These are phyloP conservation scores for Alviniconcha strummeri DNA, from an alignment of 2,888 invertebrate genomes.

Conservation along the genomic window DNA sequence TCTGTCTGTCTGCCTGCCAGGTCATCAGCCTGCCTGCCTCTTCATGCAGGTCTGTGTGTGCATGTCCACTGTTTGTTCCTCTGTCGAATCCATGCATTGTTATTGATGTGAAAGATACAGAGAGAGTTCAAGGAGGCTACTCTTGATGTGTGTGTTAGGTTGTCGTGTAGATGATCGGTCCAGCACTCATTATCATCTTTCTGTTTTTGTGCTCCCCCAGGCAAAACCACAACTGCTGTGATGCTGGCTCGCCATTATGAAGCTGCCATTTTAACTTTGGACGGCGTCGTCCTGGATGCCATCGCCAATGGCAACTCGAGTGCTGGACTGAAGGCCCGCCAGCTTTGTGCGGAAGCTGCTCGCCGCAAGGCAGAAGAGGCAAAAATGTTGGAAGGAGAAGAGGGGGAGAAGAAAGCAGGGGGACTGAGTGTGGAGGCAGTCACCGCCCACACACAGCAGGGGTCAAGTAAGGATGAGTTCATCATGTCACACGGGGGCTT, in stretches of 20 bases:
- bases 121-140: not conserved
- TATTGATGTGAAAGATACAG: not conserved
- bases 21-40: not conserved
- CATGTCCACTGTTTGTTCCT: not conserved
- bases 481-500: too few species aligned
- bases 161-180: too few species aligned
- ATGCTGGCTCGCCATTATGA: slow-evolving; percentile 70
- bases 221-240: slow-evolving; percentile 68
- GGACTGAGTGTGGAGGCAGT: slow-evolving; percentile 72
- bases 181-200: too few species aligned
- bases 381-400: slow-evolving; percentile 60
- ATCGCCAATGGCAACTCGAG: slow-evolving; percentile 70
- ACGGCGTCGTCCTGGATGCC: slow-evolving; percentile 72
- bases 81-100: not conserved
- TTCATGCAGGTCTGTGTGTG: slow-evolving; percentile 11
- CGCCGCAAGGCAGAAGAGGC: slow-evolving; percentile 61
- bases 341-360: slow-evolving; percentile 72
- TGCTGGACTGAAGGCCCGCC: slow-evolving; percentile 68
- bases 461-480: slow-evolving; percentile 38
- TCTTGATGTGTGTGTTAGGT: not conserved
- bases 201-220: slow-evolving; percentile 47
- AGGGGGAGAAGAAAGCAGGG: slow-evolving; percentile 61
- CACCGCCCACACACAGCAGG: slow-evolving; percentile 69
- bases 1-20: not conserved
- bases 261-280: slow-evolving; percentile 70